Conservation (phyloP, 1,140 invertebrate genomes). For the Matsumurasca onukii region DNA sequence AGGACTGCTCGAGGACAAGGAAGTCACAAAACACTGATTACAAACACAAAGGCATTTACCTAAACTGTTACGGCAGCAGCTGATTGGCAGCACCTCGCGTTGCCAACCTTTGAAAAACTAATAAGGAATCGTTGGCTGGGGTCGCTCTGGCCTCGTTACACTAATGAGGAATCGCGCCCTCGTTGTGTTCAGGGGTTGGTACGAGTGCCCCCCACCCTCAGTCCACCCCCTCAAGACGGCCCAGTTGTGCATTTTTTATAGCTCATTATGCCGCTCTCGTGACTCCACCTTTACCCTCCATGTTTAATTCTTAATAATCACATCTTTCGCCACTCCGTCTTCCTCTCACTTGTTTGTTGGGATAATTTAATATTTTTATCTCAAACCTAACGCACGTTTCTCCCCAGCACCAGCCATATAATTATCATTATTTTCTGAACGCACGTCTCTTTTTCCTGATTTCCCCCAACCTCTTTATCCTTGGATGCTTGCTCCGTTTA, state of each 20-base stretch:
- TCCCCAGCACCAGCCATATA: conserved; percentile 8
- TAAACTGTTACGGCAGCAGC: too few relatives aligned
- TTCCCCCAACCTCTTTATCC: not conserved
- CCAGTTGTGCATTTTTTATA: conserved; percentile 31
- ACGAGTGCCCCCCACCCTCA: conserved; percentile 11
- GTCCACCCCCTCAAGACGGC: conserved; percentile 7
- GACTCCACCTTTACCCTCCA: conserved; percentile 9
- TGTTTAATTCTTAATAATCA: conserved; percentile 32
- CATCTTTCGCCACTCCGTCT: conserved; percentile 25
- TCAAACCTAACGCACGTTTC: conserved; percentile 14
- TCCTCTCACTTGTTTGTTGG: conserved; percentile 21
- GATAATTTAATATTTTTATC: conserved; percentile 32
- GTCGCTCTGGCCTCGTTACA: not conserved
- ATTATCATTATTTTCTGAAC: conserved; percentile 30
- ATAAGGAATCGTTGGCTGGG: conserved; percentile 20
- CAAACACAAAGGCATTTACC: too few relatives aligned
- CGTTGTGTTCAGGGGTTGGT: too few relatives aligned
- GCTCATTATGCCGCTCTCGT: conserved; percentile 21
- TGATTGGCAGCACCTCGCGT: too few relatives aligned
- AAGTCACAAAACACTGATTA: too few relatives aligned
- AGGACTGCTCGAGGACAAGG: too few relatives aligned
- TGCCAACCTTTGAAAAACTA: too few relatives aligned
- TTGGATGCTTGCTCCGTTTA: not conserved
- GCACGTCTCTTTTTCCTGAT: conserved; percentile 8
- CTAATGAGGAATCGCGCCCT: conserved; percentile 23